Base-by-base conservation (phyloP, 1,140 invertebrate species). In the Ptiloglossa arizonensis region DNA sequence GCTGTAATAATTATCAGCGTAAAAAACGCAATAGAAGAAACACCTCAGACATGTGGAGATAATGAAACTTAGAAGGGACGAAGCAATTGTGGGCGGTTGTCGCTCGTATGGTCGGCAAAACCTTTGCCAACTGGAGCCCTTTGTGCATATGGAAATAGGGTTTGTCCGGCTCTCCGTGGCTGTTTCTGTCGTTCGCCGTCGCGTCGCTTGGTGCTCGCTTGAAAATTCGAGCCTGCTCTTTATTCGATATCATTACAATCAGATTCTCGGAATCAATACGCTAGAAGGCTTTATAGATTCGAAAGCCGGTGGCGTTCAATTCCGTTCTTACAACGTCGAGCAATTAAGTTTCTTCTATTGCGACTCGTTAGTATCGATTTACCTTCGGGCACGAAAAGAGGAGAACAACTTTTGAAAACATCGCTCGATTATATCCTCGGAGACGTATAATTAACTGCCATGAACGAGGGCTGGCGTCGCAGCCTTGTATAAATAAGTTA, bases 61-160 rank as follows among this genome's bases (percentile, higher is more conserved):
- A 68, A 75, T 73, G 74, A 83, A 75, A 85, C 73, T 73, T 74
- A 74, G 81, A 76, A 69, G 71, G 76, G 82, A 60, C 24, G 69
- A 35, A 64, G 54, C 62, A 78, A 80, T 72, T 50, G 71, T 41
- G 63, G 75, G 59, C 79, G 80, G 70, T 82, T 85, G 83, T 87
- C 77, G 86, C 82, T 79, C 69, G 67, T 78, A 75, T 74, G 70
- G 69, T 41, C 48, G 54, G 50, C 70, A 86, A 85, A 85, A 85
- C 83, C 82, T 60, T 85, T 71, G 63, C 70, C 48, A 17, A 46
- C 72, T 83, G 71, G 67, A 85, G 80, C 59, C 82, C 86, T 88
- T 87, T 88, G 84, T 88, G 85, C 80, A 88, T 88, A 82, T 70
- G 79, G 79, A 87, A 88, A 83, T 57, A 86, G 80, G 67, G 77